These are phyloP conservation scores for Scomber scombrus DNA, from an alignment of 2,113 vertebrate species.

Conservation along the genomic window DNA sequence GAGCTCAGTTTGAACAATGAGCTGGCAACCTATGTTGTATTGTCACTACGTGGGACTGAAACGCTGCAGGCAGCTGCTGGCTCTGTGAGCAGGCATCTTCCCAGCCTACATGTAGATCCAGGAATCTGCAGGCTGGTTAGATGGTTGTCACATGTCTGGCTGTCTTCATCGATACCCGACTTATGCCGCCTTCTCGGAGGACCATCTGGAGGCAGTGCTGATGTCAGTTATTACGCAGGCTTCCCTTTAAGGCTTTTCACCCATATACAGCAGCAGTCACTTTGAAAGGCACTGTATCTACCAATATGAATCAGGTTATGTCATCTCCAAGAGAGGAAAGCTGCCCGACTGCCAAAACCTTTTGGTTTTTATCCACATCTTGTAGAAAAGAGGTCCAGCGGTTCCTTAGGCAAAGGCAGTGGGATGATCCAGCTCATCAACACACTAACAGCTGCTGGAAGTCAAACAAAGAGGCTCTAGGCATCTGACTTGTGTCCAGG, in stretches of 20 bases:
- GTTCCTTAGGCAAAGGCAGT: background rate
- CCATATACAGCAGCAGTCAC: background rate
- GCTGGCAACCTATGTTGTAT: background rate
- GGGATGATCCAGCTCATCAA: background rate
- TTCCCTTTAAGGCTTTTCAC: background rate
- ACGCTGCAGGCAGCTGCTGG: conserved; percentile 69
- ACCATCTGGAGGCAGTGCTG: background rate
- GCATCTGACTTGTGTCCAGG: background rate
- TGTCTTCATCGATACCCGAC: conserved; percentile 67
- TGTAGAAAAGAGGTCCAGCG: background rate
- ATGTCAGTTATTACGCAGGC: background rate
- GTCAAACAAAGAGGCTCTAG: conserved; percentile 2
- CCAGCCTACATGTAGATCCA: conserved; percentile 96
- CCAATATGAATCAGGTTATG: background rate
- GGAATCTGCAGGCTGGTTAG: conserved; percentile 99
- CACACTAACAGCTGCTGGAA: background rate
- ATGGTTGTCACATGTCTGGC: conserved; percentile 95
- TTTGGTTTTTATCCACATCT: background rate
- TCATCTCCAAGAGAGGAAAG: background rate
- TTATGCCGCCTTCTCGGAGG: background rate
- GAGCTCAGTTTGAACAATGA: conserved; percentile 13
- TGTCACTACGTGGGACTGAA: conserved; percentile 19
- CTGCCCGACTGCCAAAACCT: background rate
- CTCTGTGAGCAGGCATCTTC: conserved; percentile 95
- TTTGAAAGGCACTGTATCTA: background rate